Base-by-base conservation (phyloP, 2,113 vertebrate genomes). In the Verasper variegatus region DNA sequence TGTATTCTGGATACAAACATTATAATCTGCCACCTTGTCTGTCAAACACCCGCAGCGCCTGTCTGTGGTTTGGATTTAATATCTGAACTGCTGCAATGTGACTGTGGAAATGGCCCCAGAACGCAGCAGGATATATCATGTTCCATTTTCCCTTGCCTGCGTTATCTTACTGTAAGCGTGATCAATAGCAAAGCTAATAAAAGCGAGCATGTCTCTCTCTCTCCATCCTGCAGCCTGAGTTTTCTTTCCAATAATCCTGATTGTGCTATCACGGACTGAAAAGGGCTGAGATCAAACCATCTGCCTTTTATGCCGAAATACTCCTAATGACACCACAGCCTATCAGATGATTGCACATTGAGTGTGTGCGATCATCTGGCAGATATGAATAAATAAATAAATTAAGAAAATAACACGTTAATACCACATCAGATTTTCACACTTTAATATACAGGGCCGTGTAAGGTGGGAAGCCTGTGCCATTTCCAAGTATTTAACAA, bases 121-220 rank as follows among this genome's bases (percentile, higher is more conserved):
- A 76, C 61, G 58, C 70, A 69, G 64, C 17, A 13, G 23, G 51
- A 65, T 21, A 15, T 35, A 81, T 87, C 66, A 59, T 78, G 61
- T 87, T 87, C 21, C 65, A 64, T 79, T 82, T 31, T 77, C 71
- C 63, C 27, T 59, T 40, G 81, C 21, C 64, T 70, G 68, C 6
- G 42, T 71, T 77, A 71, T 88, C 68, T 80, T 82, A 85, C 77
- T 71, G 37, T 79, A 71, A 65, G 54, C 26, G 7, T 82, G 83
- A 89, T 84, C 83, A 69, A 82, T 82, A 80, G 66, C 63, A 80
- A 61, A 74, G 72, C 81, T 84, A 80, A 87, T 86, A 74, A 82
- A 74, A 82, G 66, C 14, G 6, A 67, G 59, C 17, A 55, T 20
- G 21, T 71, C 54, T 64, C 66, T 57, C 66, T 57, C 61, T 27